Evolutionary conservation across 2,888 invertebrate species (phyloP), one percentile per base, ranked within the genome.

Genomic region (Thereva nobilitata): DNA sequence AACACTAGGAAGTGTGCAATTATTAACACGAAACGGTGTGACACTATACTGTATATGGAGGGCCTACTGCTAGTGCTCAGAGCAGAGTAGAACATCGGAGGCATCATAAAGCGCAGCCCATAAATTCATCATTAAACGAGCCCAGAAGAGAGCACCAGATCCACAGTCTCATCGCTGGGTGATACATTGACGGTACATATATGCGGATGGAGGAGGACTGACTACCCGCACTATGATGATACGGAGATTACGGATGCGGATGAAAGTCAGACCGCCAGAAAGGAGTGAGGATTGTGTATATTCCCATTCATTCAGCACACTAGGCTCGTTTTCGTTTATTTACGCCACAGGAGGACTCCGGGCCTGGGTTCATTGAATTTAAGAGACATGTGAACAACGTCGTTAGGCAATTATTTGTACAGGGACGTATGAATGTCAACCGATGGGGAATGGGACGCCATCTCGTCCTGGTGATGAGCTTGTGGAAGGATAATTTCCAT

Each of bases 331-430:
- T 42, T 42, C 9, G 23, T 59, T 59, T 59, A 59, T 59, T 59
- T 59, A 38, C 47, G 59, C 59, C 59, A 49, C 59, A 59, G 56
- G 44, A 40, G 45, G 59, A 23, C 23, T 23, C 23, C 23, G 23
- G 23, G 23, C 23, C 10, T 49, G 59, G 59, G 40, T 45, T 59
- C 59, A 59, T 59, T 59, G 59, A 59, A 59, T 59, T 59, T 59
- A 59, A 59, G 59, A 59, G 59, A 59, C 59, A 59, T 59, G 59
- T 59, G 59, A 59, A 59, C 59, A 59, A 59, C 59, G 59, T 59
- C 45, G 47, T 59, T 59, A 59, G 59, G 59, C 59, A 59, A 59
- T 59, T 59, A 59, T 59, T 59, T 59, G 59, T 47, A 59, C 59
- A 59, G 59, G 35, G 59, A 59, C 59, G 59, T 49, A 59, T 59